Evolutionary conservation across 2,888 invertebrate genomes (phyloP), one percentile per base, ranked within the genome.

Genomic region (Drosophila picticornis): DNA sequence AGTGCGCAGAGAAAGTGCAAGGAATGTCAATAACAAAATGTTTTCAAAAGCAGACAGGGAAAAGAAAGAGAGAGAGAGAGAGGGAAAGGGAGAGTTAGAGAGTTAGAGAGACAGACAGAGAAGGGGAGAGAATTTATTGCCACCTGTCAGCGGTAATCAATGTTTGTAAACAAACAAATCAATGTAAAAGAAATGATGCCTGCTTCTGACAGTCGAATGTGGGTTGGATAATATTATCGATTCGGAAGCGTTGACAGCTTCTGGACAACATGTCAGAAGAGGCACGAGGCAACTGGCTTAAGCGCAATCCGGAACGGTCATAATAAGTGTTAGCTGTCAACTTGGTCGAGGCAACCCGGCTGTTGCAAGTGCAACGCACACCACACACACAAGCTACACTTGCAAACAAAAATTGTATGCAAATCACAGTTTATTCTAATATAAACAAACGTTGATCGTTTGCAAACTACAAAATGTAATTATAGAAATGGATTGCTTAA

Each of bases 161-260:
- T 27, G 25, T 56, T 56, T 29, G 56, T 56, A 56, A 56, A 38
- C 55, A 56, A 56, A 38, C 1, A 19, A 25, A 25, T 11, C 19
- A 29, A 29, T 29, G 27, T 6, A 3, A 51, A 19, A 11, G 11
- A 27, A 27, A 19, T 31, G 9, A 9, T 22, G 53, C 22, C 11
- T 55, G 11, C 36, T 13, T 11, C 19, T 22, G 34, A 36, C 25
- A 55, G 25, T 25, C 25, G 36, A 27, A 27, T 38, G n/a, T n/a
- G 38, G 40, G n/a, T 53, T 29, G 38, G 27, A 56, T 29, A 56
- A 56, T 16, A n/a, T n/a, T 38, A 56, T 56, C 13, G 27, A 50
- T 50, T 19, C 10, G 27, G 27, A 50, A 19, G 27, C 27, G 19
- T 27, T 27, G 27, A 50, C 25, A 50, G 27, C 50, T 50, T 19